These are phyloP conservation scores for Apolygus lucorum DNA, from an alignment of 1,140 invertebrate species.

Conservation along the genomic window DNA sequence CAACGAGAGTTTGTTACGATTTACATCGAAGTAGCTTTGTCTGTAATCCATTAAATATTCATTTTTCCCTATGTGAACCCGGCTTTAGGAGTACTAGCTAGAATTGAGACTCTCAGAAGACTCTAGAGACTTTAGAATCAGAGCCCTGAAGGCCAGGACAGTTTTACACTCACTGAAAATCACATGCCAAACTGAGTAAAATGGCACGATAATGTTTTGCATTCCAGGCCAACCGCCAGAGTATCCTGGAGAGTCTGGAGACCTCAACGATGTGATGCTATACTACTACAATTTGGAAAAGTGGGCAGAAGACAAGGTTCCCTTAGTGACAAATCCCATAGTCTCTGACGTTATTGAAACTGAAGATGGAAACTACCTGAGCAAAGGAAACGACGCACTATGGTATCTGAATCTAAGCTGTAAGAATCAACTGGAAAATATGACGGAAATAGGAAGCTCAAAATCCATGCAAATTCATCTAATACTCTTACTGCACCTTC, in stretches of 20 bases:
- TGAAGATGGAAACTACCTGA: background rate
- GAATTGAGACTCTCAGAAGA: too few relatives aligned
- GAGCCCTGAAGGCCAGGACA: too few relatives aligned
- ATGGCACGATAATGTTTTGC: too few relatives aligned
- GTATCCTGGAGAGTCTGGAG: background rate
- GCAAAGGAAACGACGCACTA: constrained; percentile 3
- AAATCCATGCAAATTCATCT: background rate
- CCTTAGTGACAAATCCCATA: background rate
- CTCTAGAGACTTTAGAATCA: too few relatives aligned
- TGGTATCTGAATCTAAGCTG: constrained; percentile 7
- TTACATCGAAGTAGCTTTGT: too few relatives aligned
- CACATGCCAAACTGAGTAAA: too few relatives aligned
- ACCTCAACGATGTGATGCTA: background rate
- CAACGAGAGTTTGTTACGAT: too few relatives aligned
- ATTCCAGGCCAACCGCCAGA: background rate
- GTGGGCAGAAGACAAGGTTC: background rate
- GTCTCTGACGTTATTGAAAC: background rate
- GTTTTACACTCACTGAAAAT: too few relatives aligned
- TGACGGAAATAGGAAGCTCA: background rate
- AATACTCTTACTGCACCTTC: background rate
- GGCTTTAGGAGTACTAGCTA: too few relatives aligned
- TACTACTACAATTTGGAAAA: background rate
- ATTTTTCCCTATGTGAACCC: too few relatives aligned
- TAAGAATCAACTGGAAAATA: background rate
- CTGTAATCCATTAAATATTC: too few relatives aligned